Base-by-base conservation (phyloP, 2,113 vertebrate genomes). In the Polypterus bichir region DNA sequence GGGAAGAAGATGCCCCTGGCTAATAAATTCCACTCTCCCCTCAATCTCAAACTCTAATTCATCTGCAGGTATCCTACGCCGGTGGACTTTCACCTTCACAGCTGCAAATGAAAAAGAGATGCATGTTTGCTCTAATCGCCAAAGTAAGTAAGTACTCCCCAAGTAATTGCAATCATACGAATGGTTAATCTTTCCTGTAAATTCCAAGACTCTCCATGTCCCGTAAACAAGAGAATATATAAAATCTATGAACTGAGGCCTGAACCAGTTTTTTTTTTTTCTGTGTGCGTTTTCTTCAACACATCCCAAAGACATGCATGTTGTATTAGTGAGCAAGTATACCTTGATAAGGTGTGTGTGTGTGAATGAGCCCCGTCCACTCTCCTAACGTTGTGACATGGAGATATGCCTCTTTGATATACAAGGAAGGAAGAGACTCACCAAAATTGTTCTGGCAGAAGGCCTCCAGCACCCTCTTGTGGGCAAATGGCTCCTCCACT, bases 371-470 rank as follows among this genome's bases (percentile, higher is more conserved):
- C 27, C 27, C 27, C 2, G 27, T 27, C 27, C 27, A 27, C 27
- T 27, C 27, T 27, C 27, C 27, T 27, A 27, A 27, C 27, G 27
- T 27, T 27, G 27, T 27, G 53, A 46, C 10, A 44, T 3, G n/a
- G 47, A 9, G 7, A 63, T 56, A 62, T 9, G 3, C 47, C 44
- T 44, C 3, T 4, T 10, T 44, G n/a, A 10, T 10, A 64, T 7
- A 57, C 5, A 64, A 4, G n/a, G 11, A 9, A n/a, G 51, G 44
- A 51, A 60, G 49, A 47, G 56, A 71, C 85, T 79, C 82, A 93
- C 91, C 90, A 65, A 93, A 94, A 67, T 87, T 85, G 71, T 74
- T 81, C 59, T 73, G 76, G 66, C 90, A 94, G 68, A 93, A 85
- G 57, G 82, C 76, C 62, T 88, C 81, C 6, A 92, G 70, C 53